Evolutionary conservation across 1,140 invertebrate genomes (phyloP), one percentile per base, ranked within the genome.

Genomic region (Drosophila setifemur): DNA sequence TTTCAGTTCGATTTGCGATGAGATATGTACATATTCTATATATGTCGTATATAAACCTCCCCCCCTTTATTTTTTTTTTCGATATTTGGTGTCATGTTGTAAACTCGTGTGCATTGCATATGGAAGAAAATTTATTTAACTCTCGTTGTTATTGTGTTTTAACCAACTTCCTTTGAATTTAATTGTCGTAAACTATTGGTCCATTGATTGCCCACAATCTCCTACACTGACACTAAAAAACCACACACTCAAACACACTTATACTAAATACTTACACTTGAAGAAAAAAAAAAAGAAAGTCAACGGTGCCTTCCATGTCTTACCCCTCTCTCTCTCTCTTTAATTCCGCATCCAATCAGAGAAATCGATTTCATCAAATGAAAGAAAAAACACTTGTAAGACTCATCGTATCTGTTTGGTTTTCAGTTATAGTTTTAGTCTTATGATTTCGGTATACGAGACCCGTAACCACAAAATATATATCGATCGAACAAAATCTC

Each of bases 31-130:
- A 58, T 52, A 78, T 3, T 16, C 7, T 55, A 26, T 49, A 48
- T 60, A 49, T 70, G 53, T 44, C 45, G 69, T 83, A 66, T 73
- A 53, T 73, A 73, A 61, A 58, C 52, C 52, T 45, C 52, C 35
- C 47, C 45, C 44, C 37, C 47, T 39, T 72, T 23, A n/a, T 66
- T 45, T 47, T 45, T 43, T 72, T 68, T 49, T 21, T 75, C 39
- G 55, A 63, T 78, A 75, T 74, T 83, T 79, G 74, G 86, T 85
- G 79, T 83, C 63, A 73, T 82, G 72, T 73, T 82, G 72, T 82
- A 61, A 61, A 26, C 57, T 72, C 72, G 72, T 77, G 64, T 71
- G 53, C 70, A 71, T 66, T 83, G 74, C 75, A 85, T 79, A 58
- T 45, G 40, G 45, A 66, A 66, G 43, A 64, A 75, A 63, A 68